These are phyloP conservation scores for Epsilonema sp. DNA, from an alignment of 2,888 invertebrate species.

Conservation along the genomic window DNA sequence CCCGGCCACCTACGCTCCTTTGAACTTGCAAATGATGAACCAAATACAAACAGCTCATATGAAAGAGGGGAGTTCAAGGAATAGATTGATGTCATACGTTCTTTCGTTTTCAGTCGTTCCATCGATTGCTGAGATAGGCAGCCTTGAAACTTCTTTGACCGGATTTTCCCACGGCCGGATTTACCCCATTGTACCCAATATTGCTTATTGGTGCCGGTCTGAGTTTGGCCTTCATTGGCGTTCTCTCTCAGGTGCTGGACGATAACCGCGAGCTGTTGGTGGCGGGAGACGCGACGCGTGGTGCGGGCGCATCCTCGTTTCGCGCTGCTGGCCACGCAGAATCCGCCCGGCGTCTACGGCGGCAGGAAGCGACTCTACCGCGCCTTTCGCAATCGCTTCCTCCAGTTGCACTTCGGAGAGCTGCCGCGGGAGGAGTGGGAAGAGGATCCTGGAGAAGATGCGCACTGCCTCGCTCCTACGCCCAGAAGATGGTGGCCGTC, in stretches of 20 bases:
- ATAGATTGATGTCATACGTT: no score
- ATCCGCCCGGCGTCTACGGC: conserved; percentile 78
- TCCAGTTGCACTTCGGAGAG: conserved; percentile 86
- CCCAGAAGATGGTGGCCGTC: conserved; percentile 68
- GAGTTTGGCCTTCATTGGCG: neutral
- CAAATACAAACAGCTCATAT: no score
- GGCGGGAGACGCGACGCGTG: conserved; percentile 72
- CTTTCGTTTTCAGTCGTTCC: no score
- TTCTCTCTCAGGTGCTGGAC: conserved; percentile 46
- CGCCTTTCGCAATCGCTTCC: conserved; percentile 89
- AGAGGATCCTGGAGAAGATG: conserved; percentile 70
- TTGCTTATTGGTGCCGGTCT: neutral
- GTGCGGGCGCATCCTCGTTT: conserved; percentile 82
- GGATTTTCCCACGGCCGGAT: no score
- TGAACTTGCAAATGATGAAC: no score
- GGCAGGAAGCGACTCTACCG: conserved; percentile 81
- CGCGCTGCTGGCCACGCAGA: conserved; percentile 95
- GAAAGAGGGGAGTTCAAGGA: no score
- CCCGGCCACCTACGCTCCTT: no score
- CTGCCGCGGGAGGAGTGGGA: conserved; percentile 72
- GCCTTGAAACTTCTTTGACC: no score
- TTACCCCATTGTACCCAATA: no score
- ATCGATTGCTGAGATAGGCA: no score
- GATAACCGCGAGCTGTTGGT: conserved; percentile 96
- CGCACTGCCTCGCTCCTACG: conserved; percentile 61